phyloP scores from a whole-genome alignment of 2,888 invertebrate species.

The Bembecia ichneumoniformis region DNA sequence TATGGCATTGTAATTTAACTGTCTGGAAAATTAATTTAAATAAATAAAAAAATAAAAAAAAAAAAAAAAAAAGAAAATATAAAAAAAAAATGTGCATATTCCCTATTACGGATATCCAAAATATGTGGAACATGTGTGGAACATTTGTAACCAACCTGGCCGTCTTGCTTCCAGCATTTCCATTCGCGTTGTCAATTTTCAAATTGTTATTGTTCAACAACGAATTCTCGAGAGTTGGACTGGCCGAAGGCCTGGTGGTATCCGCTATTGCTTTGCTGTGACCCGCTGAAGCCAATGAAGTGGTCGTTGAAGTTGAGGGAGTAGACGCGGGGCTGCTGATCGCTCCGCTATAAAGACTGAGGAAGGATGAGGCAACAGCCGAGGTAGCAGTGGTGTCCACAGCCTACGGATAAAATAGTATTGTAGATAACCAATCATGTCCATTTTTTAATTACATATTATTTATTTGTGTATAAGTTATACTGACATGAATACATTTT shows the following conservation, averaged over 20 bases:
- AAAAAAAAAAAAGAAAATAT: no score
- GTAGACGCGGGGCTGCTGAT: constrained; percentile 56
- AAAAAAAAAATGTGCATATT: no score
- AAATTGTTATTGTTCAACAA: constrained; percentile 58
- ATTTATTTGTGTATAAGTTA: no score
- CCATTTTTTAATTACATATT: neutral
- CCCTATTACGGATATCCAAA: no score
- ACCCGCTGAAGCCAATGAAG: constrained; percentile 29
- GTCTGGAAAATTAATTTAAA: no score
- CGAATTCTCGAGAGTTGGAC: constrained; percentile 49
- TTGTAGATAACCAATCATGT: constrained; percentile 9
- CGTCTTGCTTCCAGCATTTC: constrained; percentile 61
- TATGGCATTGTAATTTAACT: no score
- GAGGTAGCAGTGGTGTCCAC: constrained; percentile 75
- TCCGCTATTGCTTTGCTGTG: constrained; percentile 53
- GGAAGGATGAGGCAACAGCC: constrained; percentile 64
- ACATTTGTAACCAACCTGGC: constrained; percentile 41
- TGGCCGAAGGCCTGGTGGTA: constrained; percentile 46
- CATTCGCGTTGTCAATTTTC: constrained; percentile 63
- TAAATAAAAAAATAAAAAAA: no score
- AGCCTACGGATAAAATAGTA: constrained; percentile 39
- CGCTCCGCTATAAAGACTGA: constrained; percentile 63
- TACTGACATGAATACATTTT: no score
- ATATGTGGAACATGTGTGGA: neutral
- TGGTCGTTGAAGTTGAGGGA: constrained; percentile 35